Evolutionary conservation across 2,113 vertebrate genomes (phyloP).

Genomic region (Otis tarda): DNA sequence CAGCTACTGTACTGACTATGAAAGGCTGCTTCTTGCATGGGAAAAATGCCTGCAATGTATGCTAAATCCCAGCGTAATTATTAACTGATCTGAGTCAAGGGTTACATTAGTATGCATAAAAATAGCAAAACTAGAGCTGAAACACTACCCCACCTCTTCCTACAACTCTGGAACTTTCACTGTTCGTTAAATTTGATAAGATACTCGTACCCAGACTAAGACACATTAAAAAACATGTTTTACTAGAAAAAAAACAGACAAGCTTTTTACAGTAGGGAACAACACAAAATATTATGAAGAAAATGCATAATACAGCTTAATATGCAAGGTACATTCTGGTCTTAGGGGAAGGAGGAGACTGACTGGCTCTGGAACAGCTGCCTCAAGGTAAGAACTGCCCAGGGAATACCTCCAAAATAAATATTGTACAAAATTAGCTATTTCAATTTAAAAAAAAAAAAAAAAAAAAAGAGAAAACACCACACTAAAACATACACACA

Average conservation of each 20-base stretch:
- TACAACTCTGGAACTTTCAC: not conserved
- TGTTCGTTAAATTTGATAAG: not conserved
- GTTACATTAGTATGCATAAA: not conserved
- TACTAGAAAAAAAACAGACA: not conserved
- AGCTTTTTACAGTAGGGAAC: not conserved
- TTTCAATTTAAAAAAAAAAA: not conserved
- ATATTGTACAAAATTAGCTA: not conserved
- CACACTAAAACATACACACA: not conserved
- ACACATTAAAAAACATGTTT: not conserved
- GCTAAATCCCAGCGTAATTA: not conserved
- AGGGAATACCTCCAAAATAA: not conserved
- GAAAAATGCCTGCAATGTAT: not conserved
- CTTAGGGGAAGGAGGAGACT: not conserved
- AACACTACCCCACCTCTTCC: not conserved
- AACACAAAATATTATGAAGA: not conserved
- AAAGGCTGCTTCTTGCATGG: not conserved
- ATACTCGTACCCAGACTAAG: not conserved
- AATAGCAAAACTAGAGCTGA: not conserved
- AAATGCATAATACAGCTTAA: not conserved
- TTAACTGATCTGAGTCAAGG: constrained; percentile 45
- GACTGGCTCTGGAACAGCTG: not conserved
- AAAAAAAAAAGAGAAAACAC: not conserved
- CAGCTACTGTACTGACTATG: not conserved
- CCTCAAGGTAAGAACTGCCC: not conserved
- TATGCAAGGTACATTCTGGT: not conserved